Conservation (phyloP, 2,888 invertebrate species). For the Pammene fasciana region DNA sequence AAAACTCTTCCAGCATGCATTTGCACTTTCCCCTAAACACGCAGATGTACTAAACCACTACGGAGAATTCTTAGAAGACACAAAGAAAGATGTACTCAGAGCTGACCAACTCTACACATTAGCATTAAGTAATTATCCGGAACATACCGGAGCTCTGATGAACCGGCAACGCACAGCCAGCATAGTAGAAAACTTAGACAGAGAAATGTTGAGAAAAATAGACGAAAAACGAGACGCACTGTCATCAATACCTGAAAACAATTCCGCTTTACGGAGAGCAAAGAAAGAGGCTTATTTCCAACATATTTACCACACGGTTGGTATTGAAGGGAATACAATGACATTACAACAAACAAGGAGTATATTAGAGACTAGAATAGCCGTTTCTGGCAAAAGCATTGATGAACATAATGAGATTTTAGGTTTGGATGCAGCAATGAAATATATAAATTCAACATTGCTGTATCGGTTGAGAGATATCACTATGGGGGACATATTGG, state of each 20-base stretch:
- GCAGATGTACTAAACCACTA: slow-evolving; percentile 96
- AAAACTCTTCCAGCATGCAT: slow-evolving; percentile 94
- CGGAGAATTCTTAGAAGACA: slow-evolving; percentile 95
- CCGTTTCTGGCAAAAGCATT: slow-evolving; percentile 94
- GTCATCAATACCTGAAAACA: slow-evolving; percentile 90
- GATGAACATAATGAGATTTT: slow-evolving; percentile 98
- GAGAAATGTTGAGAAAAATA: slow-evolving; percentile 88
- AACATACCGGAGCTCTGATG: slow-evolving; percentile 89
- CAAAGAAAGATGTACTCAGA: slow-evolving; percentile 91
- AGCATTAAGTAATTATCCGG: slow-evolving; percentile 92
- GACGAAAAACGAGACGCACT: slow-evolving; percentile 93
- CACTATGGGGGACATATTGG: slow-evolving; percentile 92
- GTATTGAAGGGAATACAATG: slow-evolving; percentile 99
- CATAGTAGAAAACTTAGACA: slow-evolving; percentile 95
- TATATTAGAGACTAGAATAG: slow-evolving; percentile 91
- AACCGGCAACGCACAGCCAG: slow-evolving; percentile 94
- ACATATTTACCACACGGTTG: slow-evolving; percentile 98
- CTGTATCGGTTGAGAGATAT: slow-evolving; percentile 90
- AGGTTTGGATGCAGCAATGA: slow-evolving; percentile 96
- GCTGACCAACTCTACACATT: slow-evolving; percentile 96
- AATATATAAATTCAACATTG: slow-evolving; percentile 93
- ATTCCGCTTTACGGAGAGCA: slow-evolving; percentile 91
- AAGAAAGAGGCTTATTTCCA: slow-evolving; percentile 98
- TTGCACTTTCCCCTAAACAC: slow-evolving; percentile 94
- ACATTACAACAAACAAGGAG: slow-evolving; percentile 95